Evolutionary conservation across 2,113 vertebrate species (phyloP), one percentile per base, ranked within the genome.

Genomic region (Andinoacara biseriatus): DNA sequence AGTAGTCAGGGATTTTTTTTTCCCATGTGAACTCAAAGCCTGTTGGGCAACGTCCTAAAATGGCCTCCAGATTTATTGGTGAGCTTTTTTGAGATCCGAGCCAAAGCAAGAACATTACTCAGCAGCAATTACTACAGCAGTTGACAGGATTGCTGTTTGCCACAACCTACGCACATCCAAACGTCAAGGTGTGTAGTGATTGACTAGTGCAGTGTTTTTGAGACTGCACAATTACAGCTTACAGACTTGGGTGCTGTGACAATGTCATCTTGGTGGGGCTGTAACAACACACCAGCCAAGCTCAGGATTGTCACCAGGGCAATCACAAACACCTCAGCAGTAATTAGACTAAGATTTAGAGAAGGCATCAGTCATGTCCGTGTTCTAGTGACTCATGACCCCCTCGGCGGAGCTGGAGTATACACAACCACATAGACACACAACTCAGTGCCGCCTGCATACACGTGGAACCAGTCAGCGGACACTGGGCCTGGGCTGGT

Each of bases 381-480:
- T 7, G 81, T 43, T 84, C 76, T 83, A 83, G 82, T 94, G 93
- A 94, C 92, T 95, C 93, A 91, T 93, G 91, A 94, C 93, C 93
- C 87, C 82, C 80, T 86, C 75, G 17, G 82, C 33, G 29, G 60
- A 86, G 81, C 74, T 11, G 38, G 54, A 31, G 29, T 43, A 58
- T 81, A 54, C 83, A 38, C 43, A 78, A 59, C 49, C 72, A n/a
- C 76, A 78, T 0, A 33, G 31, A 85, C 84, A 78, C 86, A 85
- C 89, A 88, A 75, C 75, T 92, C 89, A 86, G 63, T 69, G 74
- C 90, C 81, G 90, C 87, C 89, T 87, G 83, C 82, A 63, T 90
- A 94, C 94, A 95, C 92, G 91, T 95, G 94, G 93, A 94, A 94
- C 87, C 91, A 94, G 92, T 94, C 93, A 94, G 86, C 35, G 86